Base-by-base conservation (phyloP, 2,797 vertebrate species). In the Sylvia borin region DNA sequence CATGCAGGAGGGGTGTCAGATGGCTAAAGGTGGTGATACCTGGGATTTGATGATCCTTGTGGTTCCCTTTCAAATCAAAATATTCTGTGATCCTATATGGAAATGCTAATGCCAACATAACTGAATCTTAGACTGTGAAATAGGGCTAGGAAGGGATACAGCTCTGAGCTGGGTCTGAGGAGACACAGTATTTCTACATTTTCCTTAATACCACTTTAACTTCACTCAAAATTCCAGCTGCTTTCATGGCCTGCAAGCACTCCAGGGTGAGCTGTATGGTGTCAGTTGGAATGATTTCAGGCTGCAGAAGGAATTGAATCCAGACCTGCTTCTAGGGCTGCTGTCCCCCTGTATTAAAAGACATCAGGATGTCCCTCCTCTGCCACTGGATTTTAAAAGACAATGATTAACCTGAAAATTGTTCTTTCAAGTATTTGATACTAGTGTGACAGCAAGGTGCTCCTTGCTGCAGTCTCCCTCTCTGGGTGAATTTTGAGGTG, bases 231-330 rank as follows among this genome's bases (percentile, higher is more conserved):
- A 51, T 22, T 26, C 16, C 72, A 61, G 50, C 57, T 77, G 42
- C 31, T 67, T 21, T 25, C 6, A 9, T 57, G 29, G 61, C 48
- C 32, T 0, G 0, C 75, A 54, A 61, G 20, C n/a, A 26, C 34
- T 75, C 16, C 38, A 26, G 77, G 16, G 32, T 73, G 53, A 88
- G 29, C 11, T 81, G 54, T 17, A 32, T 73, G 43, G 32, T 88
- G 60, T 70, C 71, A 73, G 48, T 12, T 70, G 51, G 54, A 79
- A 79, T 11, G 21, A 26, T 51, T 93, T 93, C 71, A 79, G 51
- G 9, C 40, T 90, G 51, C 48, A 64, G 51, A 67, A 86, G 29
- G 51, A 90, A 73, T 7, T 73, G 24, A 76, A 88, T 70, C 15
- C 55, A 82, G 64, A 70, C 43, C 32, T 3, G 12, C 51, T 84